Evolutionary conservation across 1,140 invertebrate genomes (phyloP), one percentile per base, ranked within the genome.

Genomic region (Bicyclus anynana): DNA sequence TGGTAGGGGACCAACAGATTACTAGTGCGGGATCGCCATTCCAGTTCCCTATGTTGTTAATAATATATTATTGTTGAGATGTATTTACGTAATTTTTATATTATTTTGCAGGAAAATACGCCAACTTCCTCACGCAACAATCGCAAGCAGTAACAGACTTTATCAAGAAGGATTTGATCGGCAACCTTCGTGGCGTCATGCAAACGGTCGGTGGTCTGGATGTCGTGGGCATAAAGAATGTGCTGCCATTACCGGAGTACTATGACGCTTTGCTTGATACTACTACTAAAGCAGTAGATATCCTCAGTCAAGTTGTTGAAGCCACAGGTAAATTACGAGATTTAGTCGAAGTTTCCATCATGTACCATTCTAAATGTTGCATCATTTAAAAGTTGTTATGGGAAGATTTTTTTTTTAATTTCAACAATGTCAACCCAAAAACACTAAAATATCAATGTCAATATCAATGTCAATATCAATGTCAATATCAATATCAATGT

Each of bases 81-180:
- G 2, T 2, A 10, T 35, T 35, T 4, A 27, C 5, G 10, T 10
- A 9, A n/a, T 12, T n/a, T 46, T 56, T 26, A 12, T 33, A 6
- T 17, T 50, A 16, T 5, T 17, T 16, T 59, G 26, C 61, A 91
- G 89, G 87, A 2, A 85, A 87, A 73, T 91, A 89, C 54, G 81
- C 77, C 29, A 60, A 85, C 17, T 90, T 91, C 67, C 78, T 93
- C 14, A 68, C 78, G 1, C 67, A 78, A 1, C 87, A 90, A 69
- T 48, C 93, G 21, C 65, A 73, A 12, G 66, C 66, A 0, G 76
- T 91, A 4, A 89, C 90, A 7, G 82, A 92, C 46, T 93, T 91
- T 64, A 77, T 93, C 14, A 90, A 90, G 59, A 85, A 91, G 29
- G 80, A 91, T 13, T 59, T 93, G 12, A 72, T 88, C 2, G 80